phyloP scores from a whole-genome alignment of 2,888 invertebrate species.

The Tinea pellionella region DNA sequence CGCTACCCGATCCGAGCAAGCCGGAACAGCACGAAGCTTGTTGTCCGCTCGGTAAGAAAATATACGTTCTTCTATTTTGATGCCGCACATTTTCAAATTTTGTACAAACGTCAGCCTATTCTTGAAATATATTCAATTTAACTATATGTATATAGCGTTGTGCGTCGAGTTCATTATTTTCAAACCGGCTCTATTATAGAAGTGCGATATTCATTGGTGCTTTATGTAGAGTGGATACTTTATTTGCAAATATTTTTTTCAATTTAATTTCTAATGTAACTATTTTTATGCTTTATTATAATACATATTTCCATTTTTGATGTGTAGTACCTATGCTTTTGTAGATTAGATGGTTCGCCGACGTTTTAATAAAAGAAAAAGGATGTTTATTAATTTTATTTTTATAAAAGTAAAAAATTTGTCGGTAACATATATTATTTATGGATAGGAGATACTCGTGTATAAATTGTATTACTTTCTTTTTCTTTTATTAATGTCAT shows the following conservation, averaged over 20 bases:
- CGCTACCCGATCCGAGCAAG: slow-evolving; percentile 87
- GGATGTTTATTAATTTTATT: background rate
- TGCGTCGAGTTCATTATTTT: background rate
- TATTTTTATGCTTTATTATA: slow-evolving; percentile 6
- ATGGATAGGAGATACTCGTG: too few relatives aligned
- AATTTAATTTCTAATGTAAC: slow-evolving; percentile 26
- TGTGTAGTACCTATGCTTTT: background rate
- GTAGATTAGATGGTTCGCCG: background rate
- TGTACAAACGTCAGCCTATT: background rate
- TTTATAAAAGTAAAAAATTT: too few relatives aligned
- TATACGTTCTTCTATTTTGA: slow-evolving; percentile 14
- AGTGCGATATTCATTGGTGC: slow-evolving; percentile 44
- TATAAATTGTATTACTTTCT: background rate
- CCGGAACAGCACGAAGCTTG: slow-evolving; percentile 92
- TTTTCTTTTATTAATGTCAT: background rate
- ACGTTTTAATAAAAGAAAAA: background rate
- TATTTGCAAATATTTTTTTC: slow-evolving; percentile 22
- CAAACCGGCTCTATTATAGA: slow-evolving; percentile 34
- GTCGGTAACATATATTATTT: too few relatives aligned
- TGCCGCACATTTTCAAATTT: background rate
- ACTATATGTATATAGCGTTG: too few relatives aligned
- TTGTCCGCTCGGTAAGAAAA: slow-evolving; percentile 86
- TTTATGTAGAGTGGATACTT: slow-evolving; percentile 26
- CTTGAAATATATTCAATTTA: background rate
- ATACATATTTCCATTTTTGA: slow-evolving; percentile 6